A percentile compares a stretch with the other conserved stretches of the same genome.
These are phyloP conservation scores for Tethea ocularis DNA, from an alignment of 2,888 invertebrate species.

Conservation along the genomic window DNA sequence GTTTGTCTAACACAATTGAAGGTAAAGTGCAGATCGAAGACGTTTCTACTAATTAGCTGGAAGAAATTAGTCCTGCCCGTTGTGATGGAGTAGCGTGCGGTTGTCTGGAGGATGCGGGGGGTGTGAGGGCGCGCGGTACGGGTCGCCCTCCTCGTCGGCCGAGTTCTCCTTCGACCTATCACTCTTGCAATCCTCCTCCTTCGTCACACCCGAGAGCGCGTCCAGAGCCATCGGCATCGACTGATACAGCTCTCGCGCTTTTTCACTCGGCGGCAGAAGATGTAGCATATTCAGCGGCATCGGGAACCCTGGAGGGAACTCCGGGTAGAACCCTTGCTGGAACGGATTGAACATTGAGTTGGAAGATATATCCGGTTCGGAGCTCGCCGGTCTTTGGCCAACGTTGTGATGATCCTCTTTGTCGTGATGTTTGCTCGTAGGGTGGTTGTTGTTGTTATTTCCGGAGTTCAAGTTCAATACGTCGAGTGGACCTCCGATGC, in stretches of 20 bases:
- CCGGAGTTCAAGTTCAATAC: constrained; percentile 86
- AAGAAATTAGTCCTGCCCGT: constrained; percentile 88
- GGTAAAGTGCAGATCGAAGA: constrained; percentile 39
- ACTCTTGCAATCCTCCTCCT: constrained; percentile 87
- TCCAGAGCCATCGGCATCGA: constrained; percentile 83
- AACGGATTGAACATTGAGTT: constrained; percentile 90
- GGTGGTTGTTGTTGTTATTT: constrained; percentile 84
- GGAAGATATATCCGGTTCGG: constrained; percentile 86
- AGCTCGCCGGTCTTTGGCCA: constrained; percentile 86
- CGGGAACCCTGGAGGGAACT: constrained; percentile 91
- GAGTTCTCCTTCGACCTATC: constrained; percentile 85
- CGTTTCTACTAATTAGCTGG: constrained; percentile 26
- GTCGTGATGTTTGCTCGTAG: constrained; percentile 82
- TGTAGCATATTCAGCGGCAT: constrained; percentile 94
- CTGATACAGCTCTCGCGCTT: constrained; percentile 86
- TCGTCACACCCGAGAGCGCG: constrained; percentile 76
- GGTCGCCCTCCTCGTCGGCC: constrained; percentile 83
- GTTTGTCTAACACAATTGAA: constrained; percentile 33
- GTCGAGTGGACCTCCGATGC: constrained; percentile 92
- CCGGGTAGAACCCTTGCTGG: constrained; percentile 92
- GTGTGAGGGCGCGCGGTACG: constrained; percentile 79
- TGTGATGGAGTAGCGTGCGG: constrained; percentile 89
- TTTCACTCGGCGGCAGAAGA: constrained; percentile 91
- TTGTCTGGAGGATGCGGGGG: constrained; percentile 84
- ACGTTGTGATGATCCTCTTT: constrained; percentile 75